These are phyloP conservation scores for Conomelus anceps DNA, from an alignment of 2,888 invertebrate species.

Conservation along the genomic window DNA sequence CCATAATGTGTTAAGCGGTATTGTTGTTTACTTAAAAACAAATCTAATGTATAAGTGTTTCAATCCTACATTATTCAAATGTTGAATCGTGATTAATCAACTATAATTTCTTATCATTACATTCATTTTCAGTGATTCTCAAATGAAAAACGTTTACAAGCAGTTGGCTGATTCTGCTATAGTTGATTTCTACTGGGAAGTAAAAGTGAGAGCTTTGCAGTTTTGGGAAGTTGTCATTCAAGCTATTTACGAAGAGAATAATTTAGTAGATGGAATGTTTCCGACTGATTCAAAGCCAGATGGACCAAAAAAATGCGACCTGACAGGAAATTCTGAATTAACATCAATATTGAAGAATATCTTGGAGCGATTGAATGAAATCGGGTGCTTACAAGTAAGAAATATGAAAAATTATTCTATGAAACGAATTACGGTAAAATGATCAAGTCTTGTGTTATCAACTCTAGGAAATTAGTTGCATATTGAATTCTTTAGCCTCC, in stretches of 20 bases:
- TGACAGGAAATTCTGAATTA: slow-evolving; percentile 60
- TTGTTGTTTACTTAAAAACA: too few relatives aligned
- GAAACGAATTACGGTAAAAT: slow-evolving; percentile 6
- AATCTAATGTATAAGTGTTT: too few relatives aligned
- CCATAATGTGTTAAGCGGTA: too few relatives aligned
- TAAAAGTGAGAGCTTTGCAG: slow-evolving; percentile 60
- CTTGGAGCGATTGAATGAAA: slow-evolving; percentile 57
- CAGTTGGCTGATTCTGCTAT: slow-evolving; percentile 5
- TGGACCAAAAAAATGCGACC: slow-evolving; percentile 69
- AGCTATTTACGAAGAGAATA: slow-evolving; percentile 63
- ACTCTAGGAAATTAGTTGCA: too few relatives aligned
- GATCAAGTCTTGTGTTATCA: too few relatives aligned
- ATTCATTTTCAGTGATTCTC: not conserved
- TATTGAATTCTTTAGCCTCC: too few relatives aligned
- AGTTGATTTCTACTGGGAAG: slow-evolving; percentile 73
- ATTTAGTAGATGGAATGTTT: slow-evolving; percentile 69
- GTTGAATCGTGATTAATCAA: too few relatives aligned
- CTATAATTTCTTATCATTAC: not conserved
- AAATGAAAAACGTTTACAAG: not conserved
- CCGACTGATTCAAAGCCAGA: slow-evolving; percentile 73
- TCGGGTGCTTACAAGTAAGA: slow-evolving; percentile 59
- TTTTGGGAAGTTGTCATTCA: slow-evolving; percentile 67
- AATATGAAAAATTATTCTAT: not conserved
- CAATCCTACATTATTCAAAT: too few relatives aligned
- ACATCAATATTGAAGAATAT: slow-evolving; percentile 57